A percentile compares a stretch with the other conserved stretches of the same genome.
These are phyloP conservation scores for Chaetorhynchus papuensis DNA, from an alignment of 2,113 vertebrate species.

Conservation along the genomic window DNA sequence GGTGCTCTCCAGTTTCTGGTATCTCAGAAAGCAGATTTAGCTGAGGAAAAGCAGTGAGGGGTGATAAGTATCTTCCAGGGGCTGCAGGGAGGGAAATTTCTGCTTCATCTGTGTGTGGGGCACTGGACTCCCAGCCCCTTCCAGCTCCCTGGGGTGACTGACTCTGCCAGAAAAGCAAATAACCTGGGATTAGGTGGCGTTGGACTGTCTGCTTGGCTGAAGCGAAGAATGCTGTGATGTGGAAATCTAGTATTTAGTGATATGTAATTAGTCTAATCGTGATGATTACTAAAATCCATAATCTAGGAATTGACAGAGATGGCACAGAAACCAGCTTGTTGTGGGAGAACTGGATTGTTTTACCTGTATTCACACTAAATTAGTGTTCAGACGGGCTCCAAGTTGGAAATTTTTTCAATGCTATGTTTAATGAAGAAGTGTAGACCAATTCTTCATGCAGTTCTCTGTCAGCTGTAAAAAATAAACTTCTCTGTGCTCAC, in stretches of 20 bases:
- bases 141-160: not conserved
- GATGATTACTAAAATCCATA: constrained; percentile 22
- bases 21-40: not conserved
- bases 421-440: not conserved
- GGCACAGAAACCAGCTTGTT: not conserved
- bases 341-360: not conserved
- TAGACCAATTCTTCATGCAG: not conserved
- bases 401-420: not conserved
- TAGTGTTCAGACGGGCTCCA: not conserved
- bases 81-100: not conserved
- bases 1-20: not conserved
- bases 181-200: not conserved
- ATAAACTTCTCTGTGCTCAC: not conserved
- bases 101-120: not conserved
- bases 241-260: constrained; percentile 4
- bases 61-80: not conserved
- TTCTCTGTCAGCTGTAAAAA: not conserved
- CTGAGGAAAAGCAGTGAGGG: not conserved
- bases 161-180: not conserved
- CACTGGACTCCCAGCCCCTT: not conserved
- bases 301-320: not conserved
- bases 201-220: constrained; percentile 4
- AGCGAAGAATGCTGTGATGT: constrained; percentile 12
- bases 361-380: not conserved
- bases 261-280: constrained; percentile 21